phyloP scores from a whole-genome alignment of 2,797 vertebrate species.

The Micropoecilia bifurca region DNA sequence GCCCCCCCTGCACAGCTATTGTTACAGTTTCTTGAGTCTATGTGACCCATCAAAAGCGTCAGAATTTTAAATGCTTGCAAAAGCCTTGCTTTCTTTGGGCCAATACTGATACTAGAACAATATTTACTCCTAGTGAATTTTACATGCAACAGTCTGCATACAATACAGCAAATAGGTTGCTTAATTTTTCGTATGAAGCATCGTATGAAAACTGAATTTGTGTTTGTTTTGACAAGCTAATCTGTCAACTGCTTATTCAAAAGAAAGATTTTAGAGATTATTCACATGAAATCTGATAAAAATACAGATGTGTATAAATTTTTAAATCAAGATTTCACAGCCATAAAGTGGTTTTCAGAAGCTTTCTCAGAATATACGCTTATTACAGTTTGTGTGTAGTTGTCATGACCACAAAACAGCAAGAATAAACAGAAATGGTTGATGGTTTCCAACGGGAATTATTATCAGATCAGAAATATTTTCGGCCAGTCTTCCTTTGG shows the following conservation, averaged over 20 bases:
- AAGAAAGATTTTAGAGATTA: not conserved
- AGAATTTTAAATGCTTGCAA: no score
- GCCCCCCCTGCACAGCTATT: no score
- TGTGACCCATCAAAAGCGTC: no score
- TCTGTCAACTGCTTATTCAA: not conserved
- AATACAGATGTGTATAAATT: not conserved
- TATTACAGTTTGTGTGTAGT: not conserved
- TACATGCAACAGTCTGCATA: no score
- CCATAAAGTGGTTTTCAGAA: not conserved
- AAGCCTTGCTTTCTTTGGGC: no score
- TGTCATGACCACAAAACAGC: not conserved
- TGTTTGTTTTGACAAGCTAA: conserved; percentile 1
- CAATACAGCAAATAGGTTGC: no score
- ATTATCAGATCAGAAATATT: not conserved
- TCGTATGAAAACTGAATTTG: not conserved
- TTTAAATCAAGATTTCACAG: not conserved
- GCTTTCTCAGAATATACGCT: not conserved
- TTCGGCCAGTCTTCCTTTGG: not conserved
- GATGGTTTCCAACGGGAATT: not conserved
- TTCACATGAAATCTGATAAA: not conserved
- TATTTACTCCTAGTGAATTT: no score
- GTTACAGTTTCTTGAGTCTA: no score
- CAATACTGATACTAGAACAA: no score
- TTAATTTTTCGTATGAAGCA: no score
- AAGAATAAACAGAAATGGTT: not conserved